A percentile compares a stretch with the other conserved stretches of the same genome.
phyloP scores from a whole-genome alignment of 2,797 vertebrate genomes.

The Mus minutoides region DNA sequence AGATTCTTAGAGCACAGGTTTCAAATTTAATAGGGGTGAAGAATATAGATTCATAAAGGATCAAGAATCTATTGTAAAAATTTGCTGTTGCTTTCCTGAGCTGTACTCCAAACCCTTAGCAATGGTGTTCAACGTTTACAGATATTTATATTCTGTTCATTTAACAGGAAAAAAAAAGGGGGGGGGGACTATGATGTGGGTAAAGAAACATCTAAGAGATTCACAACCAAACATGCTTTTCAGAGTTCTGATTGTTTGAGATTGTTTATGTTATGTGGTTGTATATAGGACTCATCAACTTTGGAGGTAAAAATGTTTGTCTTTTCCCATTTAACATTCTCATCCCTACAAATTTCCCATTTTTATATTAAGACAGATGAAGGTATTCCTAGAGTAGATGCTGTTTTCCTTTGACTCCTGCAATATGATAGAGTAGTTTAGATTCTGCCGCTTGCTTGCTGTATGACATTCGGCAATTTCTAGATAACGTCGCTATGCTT shows the following conservation, averaged over 20 bases:
- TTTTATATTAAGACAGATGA: constrained; percentile 20
- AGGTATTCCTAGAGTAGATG: background rate
- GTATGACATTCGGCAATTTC: background rate
- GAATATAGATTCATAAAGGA: constrained; percentile 19
- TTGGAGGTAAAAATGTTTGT: constrained; percentile 45
- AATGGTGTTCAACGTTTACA: background rate
- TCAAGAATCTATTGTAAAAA: background rate
- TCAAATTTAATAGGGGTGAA: constrained; percentile 27
- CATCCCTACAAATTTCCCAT: background rate
- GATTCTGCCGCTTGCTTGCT: constrained; percentile 14
- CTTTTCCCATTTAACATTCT: constrained; percentile 40
- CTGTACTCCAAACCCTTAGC: background rate
- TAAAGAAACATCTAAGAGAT: constrained; percentile 36
- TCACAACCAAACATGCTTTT: background rate
- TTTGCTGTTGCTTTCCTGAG: constrained; percentile 17
- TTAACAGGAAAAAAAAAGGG: background rate
- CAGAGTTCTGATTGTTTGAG: constrained; percentile 7
- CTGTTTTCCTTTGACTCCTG: background rate
- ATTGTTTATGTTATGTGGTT: background rate
- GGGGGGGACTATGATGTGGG: background rate
- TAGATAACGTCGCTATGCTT: background rate
- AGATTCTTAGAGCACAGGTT: constrained; percentile 37
- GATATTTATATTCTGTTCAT: background rate
- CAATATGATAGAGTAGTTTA: background rate
- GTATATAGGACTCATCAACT: background rate